Evolutionary conservation across 92 coral and sea anemone species (phyloP).

Genomic region (Zoanthus gigantus): DNA sequence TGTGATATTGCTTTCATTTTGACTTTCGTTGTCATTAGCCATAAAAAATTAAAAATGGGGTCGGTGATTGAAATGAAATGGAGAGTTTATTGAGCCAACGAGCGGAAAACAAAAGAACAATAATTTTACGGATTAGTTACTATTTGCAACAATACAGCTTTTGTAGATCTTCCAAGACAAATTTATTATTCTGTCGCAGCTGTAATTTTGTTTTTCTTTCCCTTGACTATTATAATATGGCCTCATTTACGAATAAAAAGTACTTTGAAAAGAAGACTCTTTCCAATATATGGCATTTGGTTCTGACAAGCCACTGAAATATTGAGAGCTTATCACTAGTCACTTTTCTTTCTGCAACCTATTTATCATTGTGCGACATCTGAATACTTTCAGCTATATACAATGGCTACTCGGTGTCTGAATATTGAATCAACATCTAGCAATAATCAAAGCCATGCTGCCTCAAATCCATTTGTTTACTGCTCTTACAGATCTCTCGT

Average conservation of each 20-base stretch:
- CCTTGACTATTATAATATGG: constrained; percentile 69
- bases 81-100: constrained; percentile 57
- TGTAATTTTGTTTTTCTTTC: constrained; percentile 64
- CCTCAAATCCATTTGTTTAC: constrained; percentile 85
- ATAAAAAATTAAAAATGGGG: constrained; percentile 67
- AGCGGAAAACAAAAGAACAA: constrained; percentile 20
- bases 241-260: constrained; percentile 71
- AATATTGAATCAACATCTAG: constrained; percentile 73
- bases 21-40: constrained; percentile 83
- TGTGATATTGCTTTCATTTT: constrained; percentile 82
- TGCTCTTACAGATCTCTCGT: constrained; percentile 80
- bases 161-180: constrained; percentile 69
- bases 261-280: constrained; percentile 72
- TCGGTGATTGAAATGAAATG: constrained; percentile 63
- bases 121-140: neutral
- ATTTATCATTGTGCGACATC: constrained; percentile 71
- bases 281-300: constrained; percentile 63
- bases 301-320: constrained; percentile 74
- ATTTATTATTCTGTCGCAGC: constrained; percentile 76
- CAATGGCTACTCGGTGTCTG: constrained; percentile 55
- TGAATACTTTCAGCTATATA: constrained; percentile 72
- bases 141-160: constrained; percentile 62
- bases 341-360: constrained; percentile 78
- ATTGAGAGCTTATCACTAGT: constrained; percentile 60
- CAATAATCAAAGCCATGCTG: constrained; percentile 64